A percentile compares a stretch with the other conserved stretches of the same genome.
phyloP scores from a whole-genome alignment of 1,140 invertebrate genomes.

The Drosophila carrolli region DNA sequence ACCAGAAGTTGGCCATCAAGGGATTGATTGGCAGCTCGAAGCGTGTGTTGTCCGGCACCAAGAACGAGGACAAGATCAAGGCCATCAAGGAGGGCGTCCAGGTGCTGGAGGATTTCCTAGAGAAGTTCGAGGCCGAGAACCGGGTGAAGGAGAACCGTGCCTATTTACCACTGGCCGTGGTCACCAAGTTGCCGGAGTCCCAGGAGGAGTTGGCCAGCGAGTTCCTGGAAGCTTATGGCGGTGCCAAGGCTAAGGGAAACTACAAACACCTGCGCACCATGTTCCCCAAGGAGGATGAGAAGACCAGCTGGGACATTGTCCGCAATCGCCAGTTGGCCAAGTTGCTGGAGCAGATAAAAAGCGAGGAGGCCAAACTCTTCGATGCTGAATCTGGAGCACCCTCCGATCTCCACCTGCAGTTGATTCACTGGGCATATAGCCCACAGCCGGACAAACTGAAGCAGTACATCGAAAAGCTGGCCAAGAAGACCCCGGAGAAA shows the following conservation, averaged over 20 bases:
- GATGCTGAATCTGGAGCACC: conserved; percentile 86
- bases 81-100: conserved; percentile 88
- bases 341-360: conserved; percentile 86
- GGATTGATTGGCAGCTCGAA: conserved; percentile 88
- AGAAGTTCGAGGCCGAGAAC: conserved; percentile 87
- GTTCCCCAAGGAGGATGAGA: conserved; percentile 85
- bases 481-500: conserved; percentile 68
- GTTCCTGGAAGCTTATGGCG: conserved; percentile 75
- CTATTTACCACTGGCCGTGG: conserved; percentile 84
- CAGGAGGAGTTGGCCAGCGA: conserved; percentile 72
- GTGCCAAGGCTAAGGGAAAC: conserved; percentile 86
- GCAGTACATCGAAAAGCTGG: conserved; percentile 60
- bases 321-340: conserved; percentile 86
- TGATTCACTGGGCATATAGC: conserved; percentile 89
- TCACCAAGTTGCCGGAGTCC: conserved; percentile 72
- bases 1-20: conserved; percentile 88
- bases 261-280: conserved; percentile 88
- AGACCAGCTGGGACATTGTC: conserved; percentile 88
- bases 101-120: conserved; percentile 88
- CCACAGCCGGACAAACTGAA: conserved; percentile 86
- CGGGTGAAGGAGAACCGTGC: conserved; percentile 87
- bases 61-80: conserved; percentile 88
- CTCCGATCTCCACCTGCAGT: conserved; percentile 86
- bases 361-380: conserved; percentile 86
- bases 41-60: conserved; percentile 87